These are phyloP conservation scores for Lasioglossum figueresi DNA, from an alignment of 2,888 invertebrate genomes.

Conservation along the genomic window DNA sequence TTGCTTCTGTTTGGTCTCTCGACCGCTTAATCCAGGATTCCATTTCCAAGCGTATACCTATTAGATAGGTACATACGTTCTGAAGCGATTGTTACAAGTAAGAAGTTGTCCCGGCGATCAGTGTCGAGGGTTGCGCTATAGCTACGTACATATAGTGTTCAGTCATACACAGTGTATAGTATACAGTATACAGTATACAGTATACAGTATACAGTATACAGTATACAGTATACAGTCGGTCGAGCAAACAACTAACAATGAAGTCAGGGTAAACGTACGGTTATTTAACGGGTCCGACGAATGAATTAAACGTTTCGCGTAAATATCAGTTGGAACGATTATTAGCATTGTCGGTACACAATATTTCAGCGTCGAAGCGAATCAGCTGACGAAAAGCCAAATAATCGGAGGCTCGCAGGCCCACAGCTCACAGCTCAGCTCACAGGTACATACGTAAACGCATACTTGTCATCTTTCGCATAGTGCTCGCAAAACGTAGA, in stretches of 20 bases:
- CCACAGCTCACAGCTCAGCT: not conserved
- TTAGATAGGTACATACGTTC: not conserved
- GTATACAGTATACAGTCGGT: not conserved
- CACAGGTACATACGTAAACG: not conserved
- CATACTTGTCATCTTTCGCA: not conserved
- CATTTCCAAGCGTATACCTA: not conserved
- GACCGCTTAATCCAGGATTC: not conserved
- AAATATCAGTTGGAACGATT: slow-evolving; percentile 10
- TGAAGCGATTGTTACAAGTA: not conserved
- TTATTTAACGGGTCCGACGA: not conserved
- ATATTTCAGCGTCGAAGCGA: not conserved
- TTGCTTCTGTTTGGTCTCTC: not conserved
- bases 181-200: not conserved
- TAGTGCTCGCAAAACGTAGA: not conserved
- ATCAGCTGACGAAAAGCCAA: not conserved
- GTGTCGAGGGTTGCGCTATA: not conserved
- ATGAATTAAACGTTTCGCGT: not conserved
- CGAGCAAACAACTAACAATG: not conserved
- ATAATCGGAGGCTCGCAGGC: not conserved
- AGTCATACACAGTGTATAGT: not conserved
- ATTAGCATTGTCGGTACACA: too few relatives aligned
- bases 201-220: not conserved
- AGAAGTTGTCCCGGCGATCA: not conserved
- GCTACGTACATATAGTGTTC: not conserved
- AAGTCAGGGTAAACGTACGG: not conserved